phyloP scores from a whole-genome alignment of 2,797 vertebrate genomes.

The Scolopax bukidnonensis region DNA sequence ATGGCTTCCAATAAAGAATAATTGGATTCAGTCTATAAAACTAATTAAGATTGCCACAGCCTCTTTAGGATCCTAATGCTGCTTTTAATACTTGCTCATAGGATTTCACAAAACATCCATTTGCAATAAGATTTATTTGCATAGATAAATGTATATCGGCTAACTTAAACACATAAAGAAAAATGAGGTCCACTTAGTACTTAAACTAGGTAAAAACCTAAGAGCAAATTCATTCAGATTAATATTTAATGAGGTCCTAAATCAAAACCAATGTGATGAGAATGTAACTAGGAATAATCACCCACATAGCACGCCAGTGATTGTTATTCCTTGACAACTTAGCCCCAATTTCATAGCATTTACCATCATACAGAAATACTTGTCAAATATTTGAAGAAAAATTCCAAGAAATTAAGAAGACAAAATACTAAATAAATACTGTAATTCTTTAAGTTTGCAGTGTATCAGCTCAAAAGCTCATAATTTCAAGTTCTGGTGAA shows the following conservation, averaged over 20 bases:
- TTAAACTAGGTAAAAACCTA: constrained; percentile 4
- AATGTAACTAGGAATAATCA: not conserved
- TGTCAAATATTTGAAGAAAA: not conserved
- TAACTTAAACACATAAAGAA: constrained; percentile 14
- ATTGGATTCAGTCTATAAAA: not conserved
- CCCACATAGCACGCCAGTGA: not conserved
- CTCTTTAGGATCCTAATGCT: constrained; percentile 33
- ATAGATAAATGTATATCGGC: constrained; percentile 3
- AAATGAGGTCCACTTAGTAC: not conserved
- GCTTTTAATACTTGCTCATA: constrained; percentile 1
- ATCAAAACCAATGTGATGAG: not conserved
- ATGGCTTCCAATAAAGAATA: constrained; percentile 31
- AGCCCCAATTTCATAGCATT: not conserved
- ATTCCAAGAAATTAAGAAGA: not conserved
- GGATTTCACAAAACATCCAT: constrained; percentile 30
- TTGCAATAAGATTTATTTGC: constrained; percentile 12
- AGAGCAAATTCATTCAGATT: not conserved
- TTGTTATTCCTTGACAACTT: not conserved
- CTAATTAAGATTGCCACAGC: constrained; percentile 40
- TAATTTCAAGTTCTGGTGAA: not conserved
- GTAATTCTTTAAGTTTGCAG: not conserved
- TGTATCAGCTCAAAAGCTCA: not conserved
- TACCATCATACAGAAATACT: not conserved
- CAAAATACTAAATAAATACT: not conserved
- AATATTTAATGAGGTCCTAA: not conserved